Percentiles rank a stretch among this genome's conserved stretches.
phyloP scores from a whole-genome alignment of 2,797 vertebrate species.

The Sarcoramphus papa region DNA sequence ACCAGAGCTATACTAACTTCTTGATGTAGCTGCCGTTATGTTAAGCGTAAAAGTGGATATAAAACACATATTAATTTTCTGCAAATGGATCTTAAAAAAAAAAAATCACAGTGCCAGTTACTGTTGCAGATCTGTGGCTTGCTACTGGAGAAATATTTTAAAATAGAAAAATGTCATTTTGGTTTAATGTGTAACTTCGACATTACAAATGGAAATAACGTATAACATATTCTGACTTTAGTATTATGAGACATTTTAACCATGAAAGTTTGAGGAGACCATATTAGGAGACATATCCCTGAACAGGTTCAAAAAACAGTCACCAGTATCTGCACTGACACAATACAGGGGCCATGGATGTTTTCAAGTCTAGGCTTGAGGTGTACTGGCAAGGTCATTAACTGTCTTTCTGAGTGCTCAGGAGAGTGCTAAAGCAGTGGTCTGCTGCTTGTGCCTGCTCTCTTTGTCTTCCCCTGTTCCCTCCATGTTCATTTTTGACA shows the following conservation, averaged over 20 bases:
- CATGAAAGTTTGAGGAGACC: background rate
- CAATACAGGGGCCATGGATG: background rate
- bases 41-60: background rate
- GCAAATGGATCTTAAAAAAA: background rate
- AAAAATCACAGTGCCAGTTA: background rate
- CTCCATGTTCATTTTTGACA: background rate
- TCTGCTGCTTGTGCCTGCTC: background rate
- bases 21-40: background rate
- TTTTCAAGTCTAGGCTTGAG: background rate
- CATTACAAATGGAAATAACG: background rate
- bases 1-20: background rate
- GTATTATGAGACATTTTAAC: background rate
- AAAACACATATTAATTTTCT: background rate
- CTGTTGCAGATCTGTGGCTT: background rate
- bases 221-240: background rate
- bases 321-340: background rate
- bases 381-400: background rate
- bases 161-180: background rate
- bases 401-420: background rate
- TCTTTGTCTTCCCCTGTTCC: background rate
- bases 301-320: background rate
- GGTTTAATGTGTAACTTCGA: background rate
- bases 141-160: background rate
- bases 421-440: background rate
- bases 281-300: background rate